Evolutionary conservation across 2,797 vertebrate genomes (phyloP), one percentile per base, ranked within the genome.

Genomic region (Helostoma temminkii): DNA sequence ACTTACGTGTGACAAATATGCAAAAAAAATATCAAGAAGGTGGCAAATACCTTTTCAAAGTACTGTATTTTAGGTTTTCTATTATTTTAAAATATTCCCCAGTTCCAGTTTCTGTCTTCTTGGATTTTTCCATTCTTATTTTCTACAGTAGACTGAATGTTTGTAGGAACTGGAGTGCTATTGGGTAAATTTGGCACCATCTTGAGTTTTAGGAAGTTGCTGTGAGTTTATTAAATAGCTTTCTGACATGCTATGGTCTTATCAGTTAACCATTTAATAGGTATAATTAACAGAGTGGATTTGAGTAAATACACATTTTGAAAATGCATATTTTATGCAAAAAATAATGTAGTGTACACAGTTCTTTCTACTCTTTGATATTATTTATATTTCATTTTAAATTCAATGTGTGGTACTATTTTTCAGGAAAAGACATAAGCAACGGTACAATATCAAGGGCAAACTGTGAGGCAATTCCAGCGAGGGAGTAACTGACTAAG

Each of bases 401-500:
- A 46, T 48, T 47, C 10, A 42, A 19, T 30, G 41, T 5, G n/a
- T 30, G 59, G 8, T 14, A 16, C 63, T 37, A 49, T 9, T 53
- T 41, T 69, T 56, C 12, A 63, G 15, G 65, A 63, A 47, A 18
- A 71, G 48, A 78, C 30, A 43, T 36, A 50, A 60, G 30, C 25
- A 28, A 55, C 21, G 28, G 43, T 26, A 50, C 37, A 19, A 56
- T 71, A 66, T 80, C 76, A 80, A 50, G 65, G 58, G 54, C 32
- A 56, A 62, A n/a, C 77, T 71, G 64, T 62, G 59, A 67, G 68
- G 84, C 61, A 48, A 73, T 75, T 88, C 69, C 78, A 74, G 76
- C 22, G 80, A 89, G 80, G 78, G 87, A 85, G 76, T 56, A 68
- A 76, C 57, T 90, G 88, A 89, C 75, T 90, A 85, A 87, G 71